These are phyloP conservation scores for Ahaetulla prasina DNA, from an alignment of 2,113 vertebrate species.

Conservation along the genomic window DNA sequence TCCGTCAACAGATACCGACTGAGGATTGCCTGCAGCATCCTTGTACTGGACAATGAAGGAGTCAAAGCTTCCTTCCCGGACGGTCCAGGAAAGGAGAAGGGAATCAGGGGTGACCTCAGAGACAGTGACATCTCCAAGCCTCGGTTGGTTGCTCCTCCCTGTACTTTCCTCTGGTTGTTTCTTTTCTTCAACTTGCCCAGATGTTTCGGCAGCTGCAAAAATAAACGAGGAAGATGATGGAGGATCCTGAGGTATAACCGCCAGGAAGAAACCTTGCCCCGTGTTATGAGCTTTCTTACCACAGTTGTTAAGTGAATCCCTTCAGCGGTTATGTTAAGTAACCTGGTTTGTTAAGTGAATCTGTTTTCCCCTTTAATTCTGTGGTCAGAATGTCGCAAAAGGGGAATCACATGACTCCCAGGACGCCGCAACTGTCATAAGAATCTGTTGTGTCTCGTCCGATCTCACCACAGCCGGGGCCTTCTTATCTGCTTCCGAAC, in stretches of 20 bases:
- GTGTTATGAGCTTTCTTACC: too few species aligned
- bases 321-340: too few species aligned
- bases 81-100: conserved; percentile 39
- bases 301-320: too few species aligned
- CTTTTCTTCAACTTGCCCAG: background rate
- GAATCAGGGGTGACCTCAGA: conserved; percentile 18
- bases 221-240: background rate
- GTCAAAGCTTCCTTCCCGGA: conserved; percentile 50
- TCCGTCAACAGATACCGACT: conserved; percentile 24
- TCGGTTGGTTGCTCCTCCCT: background rate
- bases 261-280: background rate
- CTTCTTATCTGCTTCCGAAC: too few species aligned
- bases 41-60: conserved; percentile 59
- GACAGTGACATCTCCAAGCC: conserved; percentile 45
- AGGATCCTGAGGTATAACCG: background rate
- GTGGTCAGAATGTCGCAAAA: too few species aligned
- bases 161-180: background rate
- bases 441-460: too few species aligned
- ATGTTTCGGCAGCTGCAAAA: background rate
- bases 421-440: too few species aligned
- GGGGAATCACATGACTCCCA: too few species aligned
- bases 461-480: too few species aligned
- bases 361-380: too few species aligned
- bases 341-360: too few species aligned
- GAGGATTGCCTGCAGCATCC: conserved; percentile 34